Conservation (phyloP, 2,888 invertebrate genomes). For the Temnothorax ravouxi region DNA sequence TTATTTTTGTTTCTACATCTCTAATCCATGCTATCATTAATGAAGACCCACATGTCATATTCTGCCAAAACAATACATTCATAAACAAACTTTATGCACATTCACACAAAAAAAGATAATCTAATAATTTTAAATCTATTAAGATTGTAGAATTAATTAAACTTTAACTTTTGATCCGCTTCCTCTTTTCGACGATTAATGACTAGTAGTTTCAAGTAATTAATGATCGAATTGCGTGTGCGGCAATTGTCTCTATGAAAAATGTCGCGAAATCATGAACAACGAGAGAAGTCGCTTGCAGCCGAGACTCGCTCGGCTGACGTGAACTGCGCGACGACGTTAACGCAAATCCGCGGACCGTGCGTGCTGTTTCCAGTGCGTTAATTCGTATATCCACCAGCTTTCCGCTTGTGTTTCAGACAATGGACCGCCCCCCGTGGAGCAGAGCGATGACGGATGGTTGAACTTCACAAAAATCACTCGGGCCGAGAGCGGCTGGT, state of each 20-base stretch:
- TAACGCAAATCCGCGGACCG: conserved; percentile 60
- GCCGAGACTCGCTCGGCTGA: conserved; percentile 52
- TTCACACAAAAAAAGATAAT: background rate
- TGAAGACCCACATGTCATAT: background rate
- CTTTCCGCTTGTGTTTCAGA: conserved; percentile 81
- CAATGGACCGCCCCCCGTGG: conserved; percentile 87
- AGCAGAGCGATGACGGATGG: conserved; percentile 92
- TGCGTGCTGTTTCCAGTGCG: conserved; percentile 65
- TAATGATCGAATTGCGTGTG: conserved; percentile 9
- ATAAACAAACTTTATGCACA: background rate
- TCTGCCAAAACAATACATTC: background rate
- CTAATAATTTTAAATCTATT: background rate
- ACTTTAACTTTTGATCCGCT: background rate
- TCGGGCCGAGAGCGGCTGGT: conserved; percentile 96
- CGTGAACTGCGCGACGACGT: conserved; percentile 52
- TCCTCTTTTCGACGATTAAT: background rate
- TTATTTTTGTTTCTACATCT: background rate
- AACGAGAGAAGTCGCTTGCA: conserved; percentile 24
- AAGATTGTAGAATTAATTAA: background rate
- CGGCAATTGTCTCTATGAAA: background rate
- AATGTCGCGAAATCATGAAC: conserved; percentile 40
- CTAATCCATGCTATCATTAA: background rate
- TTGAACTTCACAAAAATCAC: conserved; percentile 94
- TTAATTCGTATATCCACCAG: conserved; percentile 70
- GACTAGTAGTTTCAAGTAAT: background rate